phyloP scores from a whole-genome alignment of 2,113 vertebrate genomes.

The Pedetes capensis region DNA sequence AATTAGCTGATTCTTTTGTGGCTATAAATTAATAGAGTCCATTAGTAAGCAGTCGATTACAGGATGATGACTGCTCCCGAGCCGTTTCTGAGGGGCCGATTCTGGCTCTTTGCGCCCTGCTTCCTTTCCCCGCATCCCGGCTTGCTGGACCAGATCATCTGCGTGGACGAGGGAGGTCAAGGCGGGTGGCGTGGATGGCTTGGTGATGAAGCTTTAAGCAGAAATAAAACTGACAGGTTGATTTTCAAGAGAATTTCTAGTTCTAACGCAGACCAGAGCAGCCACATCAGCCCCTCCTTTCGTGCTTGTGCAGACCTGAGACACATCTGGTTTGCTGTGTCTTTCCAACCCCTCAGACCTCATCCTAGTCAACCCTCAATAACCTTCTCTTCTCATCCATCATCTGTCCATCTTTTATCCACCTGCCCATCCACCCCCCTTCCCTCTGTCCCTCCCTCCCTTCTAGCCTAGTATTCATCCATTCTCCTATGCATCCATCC shows the following conservation, averaged over 20 bases:
- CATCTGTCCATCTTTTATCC: not conserved
- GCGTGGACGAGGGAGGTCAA: not conserved
- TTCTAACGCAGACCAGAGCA: not conserved
- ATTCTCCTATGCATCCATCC: not conserved
- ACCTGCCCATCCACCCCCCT: too few species aligned
- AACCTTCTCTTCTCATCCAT: too few species aligned
- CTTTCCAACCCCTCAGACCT: not conserved
- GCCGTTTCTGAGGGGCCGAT: accelerated
- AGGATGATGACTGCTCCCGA: conserved; percentile 66
- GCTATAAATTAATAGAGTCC: conserved; percentile 80
- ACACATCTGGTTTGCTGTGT: not conserved
- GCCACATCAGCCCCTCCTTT: not conserved
- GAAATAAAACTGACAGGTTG: not conserved
- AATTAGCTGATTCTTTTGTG: conserved; percentile 75
- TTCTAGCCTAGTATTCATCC: too few species aligned
- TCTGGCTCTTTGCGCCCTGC: not conserved
- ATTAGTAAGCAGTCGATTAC: conserved; percentile 80
- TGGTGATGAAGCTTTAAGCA: not conserved
- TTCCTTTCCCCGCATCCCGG: not conserved
- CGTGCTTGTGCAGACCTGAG: too few species aligned
- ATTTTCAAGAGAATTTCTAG: not conserved
- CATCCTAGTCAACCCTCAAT: not conserved
- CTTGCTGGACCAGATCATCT: not conserved
- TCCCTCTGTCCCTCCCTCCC: accelerated
- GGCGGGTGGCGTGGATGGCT: accelerated